Base-by-base conservation (phyloP, 2,888 invertebrate species). In the Mesorhabditis spiculigera region DNA sequence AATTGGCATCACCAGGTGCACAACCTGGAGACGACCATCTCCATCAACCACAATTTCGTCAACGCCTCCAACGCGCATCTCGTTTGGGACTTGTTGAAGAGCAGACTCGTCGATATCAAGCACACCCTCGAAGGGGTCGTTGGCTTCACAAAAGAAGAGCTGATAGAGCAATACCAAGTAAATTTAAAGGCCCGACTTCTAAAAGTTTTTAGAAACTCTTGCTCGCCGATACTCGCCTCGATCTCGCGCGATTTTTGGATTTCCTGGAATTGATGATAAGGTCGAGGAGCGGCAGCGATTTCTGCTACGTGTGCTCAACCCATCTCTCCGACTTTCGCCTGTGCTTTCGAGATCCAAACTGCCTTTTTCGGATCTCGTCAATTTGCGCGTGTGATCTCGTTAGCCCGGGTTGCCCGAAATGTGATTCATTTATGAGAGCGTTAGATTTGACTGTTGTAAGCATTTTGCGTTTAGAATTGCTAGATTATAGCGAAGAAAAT, bases 1-100 rank as follows among this genome's bases (percentile, higher is more conserved):
- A 93, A 93, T 50, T 98, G 96, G 95, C 91, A 93, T 87, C 98
- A 98, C 89, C 95, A 96, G 90, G 98, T 98, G 68, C 91, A 91
- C 88, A 98, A 98, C 89, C 82, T 93, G 86, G 91, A 91, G 87
- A 86, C 86, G 80, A 94, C 95, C 45, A 92, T 97, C 83, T 97
- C 97, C 0, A 90, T 98, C 65, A 98, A 98, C 87, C 97, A 97
- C 86, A 98, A 98, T 87, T 96, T 95, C 93, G 90, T 95, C 71
- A 97, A 97, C 89, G 93, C 91, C 0, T 92, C 93, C 83, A 96
- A 95, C 68, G 45, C 83, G n/a, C 45, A 66, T 10, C 63, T 73
- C 10, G 77, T 83, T 5, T 43, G 67, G 10, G 45, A 71, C 4
- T 75, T 81, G 65, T 44, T 83, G 6, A 44, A 65, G 5, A n/a